These are phyloP conservation scores for Penaeus japonicus DNA, from an alignment of 1,140 invertebrate genomes.

Conservation along the genomic window DNA sequence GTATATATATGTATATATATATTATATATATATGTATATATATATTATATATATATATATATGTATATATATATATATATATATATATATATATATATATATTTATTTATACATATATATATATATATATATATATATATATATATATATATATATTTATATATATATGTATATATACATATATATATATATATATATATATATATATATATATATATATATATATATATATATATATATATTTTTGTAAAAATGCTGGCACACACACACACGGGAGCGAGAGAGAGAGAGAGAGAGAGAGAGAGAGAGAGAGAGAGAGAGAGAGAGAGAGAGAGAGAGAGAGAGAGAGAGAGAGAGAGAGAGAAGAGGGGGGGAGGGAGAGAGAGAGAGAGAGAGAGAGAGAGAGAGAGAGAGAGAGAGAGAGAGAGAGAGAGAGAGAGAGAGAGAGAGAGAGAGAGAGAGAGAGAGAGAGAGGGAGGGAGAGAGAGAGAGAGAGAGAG, in stretches of 20 bases:
- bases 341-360: too few relatives aligned
- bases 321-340: not conserved
- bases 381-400: too few relatives aligned
- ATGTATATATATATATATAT: conserved; percentile 17
- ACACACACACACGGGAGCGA: not conserved
- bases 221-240: not conserved
- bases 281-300: not conserved
- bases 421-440: too few relatives aligned
- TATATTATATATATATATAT: not conserved
- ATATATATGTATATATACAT: conserved; percentile 17
- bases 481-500: too few relatives aligned
- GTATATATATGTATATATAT: too few relatives aligned
- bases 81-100: conserved; percentile 22
- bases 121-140: conserved; percentile 20
- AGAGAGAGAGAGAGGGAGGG: too few relatives aligned
- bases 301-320: not conserved
- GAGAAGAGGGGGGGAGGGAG: too few relatives aligned
- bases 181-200: conserved; percentile 22
- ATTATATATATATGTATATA: too few relatives aligned
- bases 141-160: not conserved
- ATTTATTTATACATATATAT: conserved; percentile 13
- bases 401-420: too few relatives aligned
- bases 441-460: too few relatives aligned
- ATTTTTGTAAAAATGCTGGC: not conserved
- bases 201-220: conserved; percentile 22